Base-by-base conservation (phyloP, 2,888 invertebrate species). In the Nineta flava region DNA sequence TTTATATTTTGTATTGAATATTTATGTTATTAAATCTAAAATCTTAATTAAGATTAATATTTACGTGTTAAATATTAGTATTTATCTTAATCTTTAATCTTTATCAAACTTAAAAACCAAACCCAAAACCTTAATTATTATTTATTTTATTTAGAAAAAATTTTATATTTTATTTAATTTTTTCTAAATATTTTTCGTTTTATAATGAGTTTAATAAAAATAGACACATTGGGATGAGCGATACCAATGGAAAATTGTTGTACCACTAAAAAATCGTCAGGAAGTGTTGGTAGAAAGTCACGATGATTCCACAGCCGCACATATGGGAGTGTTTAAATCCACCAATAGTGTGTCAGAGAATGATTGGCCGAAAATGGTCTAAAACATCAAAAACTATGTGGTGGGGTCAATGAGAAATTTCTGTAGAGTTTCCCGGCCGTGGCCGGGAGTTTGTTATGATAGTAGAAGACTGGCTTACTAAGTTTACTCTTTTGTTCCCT, bases 231-330 rank as follows among this genome's bases (percentile, higher is more conserved):
- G n/a, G n/a, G n/a, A n/a, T n/a, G n/a, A n/a, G n/a, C n/a, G 7
- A 32, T 32, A 7, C 32, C 32, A 32, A 32, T 32, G 10, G 32
- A 56, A 56, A 13, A n/a, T 54, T 2, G 56, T 53, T 1, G 19
- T 53, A 3, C 55, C 55, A 12, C 12, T 3, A 12, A 45, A 38
- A 2, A 1, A 5, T 2, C 9, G 50, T 7, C 0, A 32, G 4
- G 35, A 43, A 10, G 10, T 32, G 10, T 32, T 32, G 10, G 32
- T 9, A 32, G 10, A 32, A 10, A 9, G 32, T 32, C 32, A 32
- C 32, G 10, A 10, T 10, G 32, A 32, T 32, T 32, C 32, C 32
- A 9, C 10, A 32, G 32, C 32, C 1, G 58, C 10, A 10, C 32
- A 32, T 10, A 9, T 32, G 7, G 32, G 32, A 9, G 7, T 32